These are phyloP conservation scores for Campopleginae sp. DNA, from an alignment of 2,888 invertebrate genomes.

Conservation along the genomic window DNA sequence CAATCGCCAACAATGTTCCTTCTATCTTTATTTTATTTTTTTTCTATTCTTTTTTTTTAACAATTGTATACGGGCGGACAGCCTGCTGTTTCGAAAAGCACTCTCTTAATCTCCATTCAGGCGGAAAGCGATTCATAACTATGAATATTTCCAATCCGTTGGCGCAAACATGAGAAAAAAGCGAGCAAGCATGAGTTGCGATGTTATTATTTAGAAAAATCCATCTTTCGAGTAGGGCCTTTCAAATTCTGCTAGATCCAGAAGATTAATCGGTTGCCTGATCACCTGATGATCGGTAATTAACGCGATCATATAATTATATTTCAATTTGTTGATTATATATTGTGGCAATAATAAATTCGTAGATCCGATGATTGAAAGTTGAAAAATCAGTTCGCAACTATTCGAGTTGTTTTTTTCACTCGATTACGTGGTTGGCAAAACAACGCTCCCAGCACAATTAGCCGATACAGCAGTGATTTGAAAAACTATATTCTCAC, in stretches of 20 bases:
- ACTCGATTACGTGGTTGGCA: not conserved
- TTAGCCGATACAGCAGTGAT: not conserved
- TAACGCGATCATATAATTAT: not conserved
- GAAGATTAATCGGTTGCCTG: not conserved
- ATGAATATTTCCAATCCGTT: not conserved
- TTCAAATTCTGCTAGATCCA: not conserved
- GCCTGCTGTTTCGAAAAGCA: not conserved
- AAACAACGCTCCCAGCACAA: not conserved
- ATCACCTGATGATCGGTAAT: not conserved
- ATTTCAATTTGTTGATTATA: not conserved
- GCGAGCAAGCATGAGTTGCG: not conserved
- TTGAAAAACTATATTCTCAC: not conserved
- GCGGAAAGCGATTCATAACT: conserved; percentile 5
- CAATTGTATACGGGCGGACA: not conserved
- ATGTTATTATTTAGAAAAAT: not conserved
- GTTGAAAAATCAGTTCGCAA: not conserved
- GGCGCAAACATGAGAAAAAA: not conserved
- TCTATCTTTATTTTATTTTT: not conserved
- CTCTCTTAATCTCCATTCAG: conserved; percentile 8
- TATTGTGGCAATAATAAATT: not conserved
- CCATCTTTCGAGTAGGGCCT: not conserved
- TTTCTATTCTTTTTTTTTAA: not conserved
- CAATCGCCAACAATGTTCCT: not conserved
- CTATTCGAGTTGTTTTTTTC: not conserved
- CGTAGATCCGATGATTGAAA: not conserved